A percentile compares a stretch with the other conserved stretches of the same genome.
Conservation (phyloP, 2,113 vertebrate genomes). For the Notarius quadriscutis region DNA sequence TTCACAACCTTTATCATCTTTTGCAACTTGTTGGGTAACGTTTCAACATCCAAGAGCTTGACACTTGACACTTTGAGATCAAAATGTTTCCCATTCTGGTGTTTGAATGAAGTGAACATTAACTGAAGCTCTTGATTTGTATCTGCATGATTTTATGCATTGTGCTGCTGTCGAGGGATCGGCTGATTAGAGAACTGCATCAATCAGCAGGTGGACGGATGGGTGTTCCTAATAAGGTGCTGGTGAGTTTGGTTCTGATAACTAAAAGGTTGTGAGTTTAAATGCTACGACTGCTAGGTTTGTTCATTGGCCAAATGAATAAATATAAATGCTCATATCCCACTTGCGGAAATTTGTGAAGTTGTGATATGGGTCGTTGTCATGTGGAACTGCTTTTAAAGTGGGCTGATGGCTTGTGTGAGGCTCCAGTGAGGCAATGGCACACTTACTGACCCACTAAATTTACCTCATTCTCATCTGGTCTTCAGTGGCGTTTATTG, state of each 20-base stretch:
- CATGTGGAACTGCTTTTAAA: slow-evolving; percentile 32
- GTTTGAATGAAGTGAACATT: no score
- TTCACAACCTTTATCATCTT: not conserved
- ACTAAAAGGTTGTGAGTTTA: not conserved
- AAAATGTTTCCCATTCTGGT: no score
- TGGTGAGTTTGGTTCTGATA: not conserved
- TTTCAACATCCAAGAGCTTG: not conserved
- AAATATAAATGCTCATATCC: not conserved
- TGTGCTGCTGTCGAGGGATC: no score
- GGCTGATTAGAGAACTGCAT: no score
- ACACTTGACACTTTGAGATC: no score
- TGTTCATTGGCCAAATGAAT: not conserved
- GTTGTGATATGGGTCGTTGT: slow-evolving; percentile 20
- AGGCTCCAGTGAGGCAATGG: slow-evolving; percentile 39
- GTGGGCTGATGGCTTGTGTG: slow-evolving; percentile 30
- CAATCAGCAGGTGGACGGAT: no score
- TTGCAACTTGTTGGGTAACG: not conserved
- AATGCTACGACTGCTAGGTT: not conserved
- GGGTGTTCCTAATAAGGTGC: no score
- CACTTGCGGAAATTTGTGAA: not conserved
- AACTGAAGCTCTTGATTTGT: no score
- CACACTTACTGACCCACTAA: slow-evolving; percentile 54
- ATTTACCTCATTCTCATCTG: slow-evolving; percentile 36
- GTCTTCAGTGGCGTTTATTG: not conserved
- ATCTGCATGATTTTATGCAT: no score